Evolutionary conservation across 2,113 vertebrate genomes (phyloP).

Genomic region (Regulus satrapa): DNA sequence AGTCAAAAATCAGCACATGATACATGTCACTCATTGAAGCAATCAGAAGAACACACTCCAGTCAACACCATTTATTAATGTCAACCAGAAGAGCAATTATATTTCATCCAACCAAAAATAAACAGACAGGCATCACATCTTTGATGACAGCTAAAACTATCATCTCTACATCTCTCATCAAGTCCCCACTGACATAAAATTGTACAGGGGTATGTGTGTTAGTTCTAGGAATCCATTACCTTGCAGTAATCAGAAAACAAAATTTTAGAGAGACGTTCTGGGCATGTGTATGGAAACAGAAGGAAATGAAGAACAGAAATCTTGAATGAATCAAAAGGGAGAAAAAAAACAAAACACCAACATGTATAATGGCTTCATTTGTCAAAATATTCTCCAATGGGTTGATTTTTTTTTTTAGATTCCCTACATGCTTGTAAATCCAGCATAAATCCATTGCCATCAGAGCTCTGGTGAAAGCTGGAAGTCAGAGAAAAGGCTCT

Average conservation of each 20-base stretch:
- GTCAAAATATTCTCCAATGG: not conserved
- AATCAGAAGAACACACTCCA: constrained; percentile 56
- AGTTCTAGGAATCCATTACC: not conserved
- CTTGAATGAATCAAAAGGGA: not conserved
- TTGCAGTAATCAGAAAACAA: not conserved
- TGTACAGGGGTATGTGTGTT: not conserved
- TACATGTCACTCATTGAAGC: not conserved
- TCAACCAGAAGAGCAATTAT: constrained; percentile 69
- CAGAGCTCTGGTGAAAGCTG: not conserved
- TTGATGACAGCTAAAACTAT: constrained; percentile 43
- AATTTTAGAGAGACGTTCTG: not conserved
- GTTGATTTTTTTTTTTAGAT: not conserved
- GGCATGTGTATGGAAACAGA: not conserved
- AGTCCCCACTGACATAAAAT: not conserved
- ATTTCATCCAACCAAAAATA: constrained; percentile 61
- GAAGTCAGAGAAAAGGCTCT: not conserved
- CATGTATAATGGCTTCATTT: not conserved
- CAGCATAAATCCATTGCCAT: not conserved
- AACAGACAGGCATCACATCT: constrained; percentile 34
- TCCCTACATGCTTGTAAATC: not conserved
- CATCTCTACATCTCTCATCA: not conserved
- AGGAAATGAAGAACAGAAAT: not conserved
- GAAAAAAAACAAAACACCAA: not conserved
- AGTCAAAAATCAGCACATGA: constrained; percentile 25
- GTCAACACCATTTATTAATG: constrained; percentile 69